A percentile compares a stretch with the other conserved stretches of the same genome.
Conservation (phyloP, 2,888 invertebrate genomes). For the Patella pellucida region DNA sequence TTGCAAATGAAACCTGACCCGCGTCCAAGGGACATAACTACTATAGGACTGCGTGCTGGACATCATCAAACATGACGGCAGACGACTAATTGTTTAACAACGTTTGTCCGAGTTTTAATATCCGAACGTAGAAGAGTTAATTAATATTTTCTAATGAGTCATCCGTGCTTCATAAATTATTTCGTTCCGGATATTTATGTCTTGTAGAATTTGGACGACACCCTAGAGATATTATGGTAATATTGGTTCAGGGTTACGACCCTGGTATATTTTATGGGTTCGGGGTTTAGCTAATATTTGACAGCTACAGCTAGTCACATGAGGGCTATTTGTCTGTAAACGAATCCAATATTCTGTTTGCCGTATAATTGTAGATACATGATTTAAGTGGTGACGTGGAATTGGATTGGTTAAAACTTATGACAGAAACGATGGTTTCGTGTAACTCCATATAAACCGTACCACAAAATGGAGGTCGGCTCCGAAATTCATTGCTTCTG, state of each 20-base stretch:
- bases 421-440: too few relatives aligned
- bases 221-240: conserved; percentile 11
- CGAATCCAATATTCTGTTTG: conserved; percentile 4
- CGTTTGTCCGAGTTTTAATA: neutral
- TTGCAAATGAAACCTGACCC: too few relatives aligned
- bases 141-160: conserved; percentile 12
- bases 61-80: too few relatives aligned
- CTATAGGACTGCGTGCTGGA: neutral
- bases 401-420: too few relatives aligned
- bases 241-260: conserved; percentile 9
- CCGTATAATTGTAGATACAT: too few relatives aligned
- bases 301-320: conserved; percentile 9
- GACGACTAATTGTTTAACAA: conserved; percentile 6
- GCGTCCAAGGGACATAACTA: neutral
- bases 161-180: conserved; percentile 9
- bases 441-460: too few relatives aligned
- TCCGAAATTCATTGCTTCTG: too few relatives aligned
- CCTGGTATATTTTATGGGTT: conserved; percentile 6
- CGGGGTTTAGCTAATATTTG: conserved; percentile 9
- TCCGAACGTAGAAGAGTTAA: neutral
- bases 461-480: too few relatives aligned
- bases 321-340: conserved; percentile 10
- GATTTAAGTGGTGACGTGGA: too few relatives aligned
- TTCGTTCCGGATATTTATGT: conserved; percentile 5
- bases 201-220: conserved; percentile 6